Evolutionary conservation across 2,113 vertebrate species (phyloP), one percentile per base, ranked within the genome.

Genomic region (Seriola rivoliana): DNA sequence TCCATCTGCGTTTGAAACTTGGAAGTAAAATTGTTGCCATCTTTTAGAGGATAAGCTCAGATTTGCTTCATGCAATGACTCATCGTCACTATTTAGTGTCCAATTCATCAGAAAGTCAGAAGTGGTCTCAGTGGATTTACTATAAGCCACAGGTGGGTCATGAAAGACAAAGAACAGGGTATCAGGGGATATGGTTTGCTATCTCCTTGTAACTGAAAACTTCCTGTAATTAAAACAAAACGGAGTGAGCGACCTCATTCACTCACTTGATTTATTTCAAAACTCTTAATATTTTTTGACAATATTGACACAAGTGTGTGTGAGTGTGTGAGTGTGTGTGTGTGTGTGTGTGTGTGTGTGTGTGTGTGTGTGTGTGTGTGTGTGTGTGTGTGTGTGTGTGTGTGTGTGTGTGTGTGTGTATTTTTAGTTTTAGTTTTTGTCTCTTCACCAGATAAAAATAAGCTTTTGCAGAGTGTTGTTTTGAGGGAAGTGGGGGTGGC

Each of bases 381-480:
- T 58, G 55, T 75, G 5, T 1, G 34, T 34, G 34, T 34, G 34
- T 34, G 34, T 34, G 34, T 36, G 34, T 9, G 44, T 57, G 68
- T 70, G 75, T 52, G 67, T 64, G 21, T 11, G 40, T 55, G 65
- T 74, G 75, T 54, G 67, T 69, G 23, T 42, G 40, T 42, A 2
- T n/a, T 60, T 85, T 46, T 29, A 46, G 2, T 65, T 11, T n/a
- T 55, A 13, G 50, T 65, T 13, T 32, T 46, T 21, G 23, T 64
- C 7, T 71, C 57, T 71, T 69, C 44, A 23, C 69, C 65, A 74
- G 74, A 87, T 76, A 75, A 84, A 85, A 91, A 88, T 66, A 78
- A 78, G 64, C 42, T 70, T 59, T 50, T 57, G 29, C 70, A 75
- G 59, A 70, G 46, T 69, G 42, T 25, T 46, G 69, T 86, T 90